Percentiles rank a stretch among this genome's conserved stretches.
Conservation (phyloP, 2,888 invertebrate species). For the Neoascia interrupta region DNA sequence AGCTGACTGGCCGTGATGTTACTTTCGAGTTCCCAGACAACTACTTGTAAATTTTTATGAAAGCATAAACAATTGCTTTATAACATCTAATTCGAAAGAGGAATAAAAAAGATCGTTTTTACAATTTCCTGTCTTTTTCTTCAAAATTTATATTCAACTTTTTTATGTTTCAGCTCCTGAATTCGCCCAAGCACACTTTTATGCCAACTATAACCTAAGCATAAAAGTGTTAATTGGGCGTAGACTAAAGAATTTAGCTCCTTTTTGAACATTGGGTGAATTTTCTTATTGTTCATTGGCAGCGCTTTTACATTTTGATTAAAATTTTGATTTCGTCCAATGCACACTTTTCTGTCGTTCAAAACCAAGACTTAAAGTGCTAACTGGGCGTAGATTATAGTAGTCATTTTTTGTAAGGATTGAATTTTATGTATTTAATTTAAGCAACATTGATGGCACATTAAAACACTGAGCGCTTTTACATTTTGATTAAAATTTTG, state of each 20-base stretch:
- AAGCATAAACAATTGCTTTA: conserved; percentile 38
- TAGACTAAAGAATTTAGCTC: conserved; percentile 1
- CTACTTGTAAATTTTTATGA: conserved; percentile 84
- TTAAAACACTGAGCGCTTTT: no score
- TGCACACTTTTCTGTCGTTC: conserved; percentile 38
- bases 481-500: not conserved
- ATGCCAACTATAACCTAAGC: conserved; percentile 17
- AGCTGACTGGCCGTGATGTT: conserved; percentile 98
- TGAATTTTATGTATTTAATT: not conserved
- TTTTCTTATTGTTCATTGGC: not conserved
- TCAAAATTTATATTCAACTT: not conserved
- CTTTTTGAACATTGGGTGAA: not conserved
- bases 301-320: not conserved
- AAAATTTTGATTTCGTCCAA: not conserved
- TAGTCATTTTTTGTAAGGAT: not conserved
- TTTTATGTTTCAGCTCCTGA: not conserved
- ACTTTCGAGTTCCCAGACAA: conserved; percentile 99
- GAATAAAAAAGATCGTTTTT: conserved; percentile 59
- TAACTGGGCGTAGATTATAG: conserved; percentile 24
- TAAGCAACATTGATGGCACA: conserved; percentile 10
- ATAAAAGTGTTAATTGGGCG: conserved; percentile 50
- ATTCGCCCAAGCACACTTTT: conserved; percentile 47
- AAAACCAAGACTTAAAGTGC: conserved; percentile 26
- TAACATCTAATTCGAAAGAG: conserved; percentile 50
- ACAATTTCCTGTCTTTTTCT: conserved; percentile 31